A percentile compares a stretch with the other conserved stretches of the same genome.
Evolutionary conservation across 1,140 invertebrate genomes (phyloP).

Genomic region (Drosophila varians): DNA sequence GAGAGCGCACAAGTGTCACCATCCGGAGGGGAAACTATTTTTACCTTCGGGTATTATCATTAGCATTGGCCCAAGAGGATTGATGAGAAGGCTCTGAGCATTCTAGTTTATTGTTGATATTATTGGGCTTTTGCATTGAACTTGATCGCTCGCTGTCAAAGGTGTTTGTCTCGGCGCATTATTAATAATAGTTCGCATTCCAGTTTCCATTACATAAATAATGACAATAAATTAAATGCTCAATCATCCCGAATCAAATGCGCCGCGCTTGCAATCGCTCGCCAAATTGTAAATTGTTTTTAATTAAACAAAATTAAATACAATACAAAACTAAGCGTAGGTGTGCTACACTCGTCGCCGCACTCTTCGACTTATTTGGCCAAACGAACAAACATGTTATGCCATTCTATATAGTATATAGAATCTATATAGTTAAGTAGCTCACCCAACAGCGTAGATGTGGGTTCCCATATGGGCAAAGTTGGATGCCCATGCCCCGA

Average conservation of each 20-base stretch:
- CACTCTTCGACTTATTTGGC: conserved; percentile 65
- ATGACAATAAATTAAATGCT: conserved; percentile 22
- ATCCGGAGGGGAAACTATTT: conserved; percentile 22
- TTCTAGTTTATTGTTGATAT: not conserved
- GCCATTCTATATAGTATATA: conserved; percentile 23
- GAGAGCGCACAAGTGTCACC: conserved; percentile 61
- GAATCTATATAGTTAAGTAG: conserved; percentile 42
- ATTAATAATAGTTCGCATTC: conserved; percentile 18
- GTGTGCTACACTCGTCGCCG: conserved; percentile 56
- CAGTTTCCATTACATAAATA: conserved; percentile 24
- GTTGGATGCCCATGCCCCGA: not conserved
- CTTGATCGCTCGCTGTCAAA: conserved; percentile 63
- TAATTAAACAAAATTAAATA: conserved; percentile 66
- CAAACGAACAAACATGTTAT: conserved; percentile 57
- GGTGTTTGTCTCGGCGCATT: conserved; percentile 15
- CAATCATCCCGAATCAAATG: conserved; percentile 58
- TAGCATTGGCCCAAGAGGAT: conserved; percentile 28
- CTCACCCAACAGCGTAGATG: conserved; percentile 22
- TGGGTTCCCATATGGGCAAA: conserved; percentile 21
- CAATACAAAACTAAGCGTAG: conserved; percentile 47
- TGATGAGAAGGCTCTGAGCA: conserved; percentile 25
- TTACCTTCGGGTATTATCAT: conserved; percentile 41
- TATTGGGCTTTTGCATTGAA: conserved; percentile 48
- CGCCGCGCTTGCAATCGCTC: conserved; percentile 33
- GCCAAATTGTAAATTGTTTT: conserved; percentile 63